phyloP scores from a whole-genome alignment of 37 sponge, comb jelly and placozoan species.

The Crambe crambe region DNA sequence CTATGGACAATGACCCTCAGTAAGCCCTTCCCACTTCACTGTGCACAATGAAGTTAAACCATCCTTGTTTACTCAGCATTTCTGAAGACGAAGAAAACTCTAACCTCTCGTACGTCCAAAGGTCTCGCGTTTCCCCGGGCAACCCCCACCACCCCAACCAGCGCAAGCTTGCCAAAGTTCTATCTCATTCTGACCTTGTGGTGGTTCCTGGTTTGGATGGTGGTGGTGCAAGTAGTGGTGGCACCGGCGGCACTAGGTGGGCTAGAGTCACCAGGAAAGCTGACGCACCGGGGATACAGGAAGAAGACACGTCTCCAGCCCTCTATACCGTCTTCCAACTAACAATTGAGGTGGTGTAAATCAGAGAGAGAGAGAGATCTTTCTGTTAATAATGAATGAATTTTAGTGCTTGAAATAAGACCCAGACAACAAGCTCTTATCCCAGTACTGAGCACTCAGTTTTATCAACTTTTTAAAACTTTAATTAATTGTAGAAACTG shows the following conservation, averaged over 20 bases:
- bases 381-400: neutral
- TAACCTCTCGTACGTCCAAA: neutral
- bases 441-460: too few species aligned
- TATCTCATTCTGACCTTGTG: constrained; percentile 8
- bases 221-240: neutral
- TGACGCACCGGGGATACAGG: neutral
- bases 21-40: neutral
- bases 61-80: neutral
- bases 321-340: constrained; percentile 16
- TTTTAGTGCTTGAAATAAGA: too few species aligned
- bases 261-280: too few species aligned
- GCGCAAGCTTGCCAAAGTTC: constrained; percentile 3
- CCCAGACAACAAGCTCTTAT: too few species aligned
- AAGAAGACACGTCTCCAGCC: neutral
- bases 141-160: neutral
- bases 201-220: constrained; percentile 3
- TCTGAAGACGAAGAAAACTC: neutral
- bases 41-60: neutral
- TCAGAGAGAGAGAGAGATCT: neutral
- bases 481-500: constrained; percentile 20
- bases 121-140: neutral
- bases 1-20: neutral
- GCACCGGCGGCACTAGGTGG: neutral
- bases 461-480: too few species aligned
- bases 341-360: neutral